Percentiles rank a stretch among this genome's conserved stretches.
phyloP scores from a whole-genome alignment of 1,140 invertebrate genomes.

The Triops cancriformis region DNA sequence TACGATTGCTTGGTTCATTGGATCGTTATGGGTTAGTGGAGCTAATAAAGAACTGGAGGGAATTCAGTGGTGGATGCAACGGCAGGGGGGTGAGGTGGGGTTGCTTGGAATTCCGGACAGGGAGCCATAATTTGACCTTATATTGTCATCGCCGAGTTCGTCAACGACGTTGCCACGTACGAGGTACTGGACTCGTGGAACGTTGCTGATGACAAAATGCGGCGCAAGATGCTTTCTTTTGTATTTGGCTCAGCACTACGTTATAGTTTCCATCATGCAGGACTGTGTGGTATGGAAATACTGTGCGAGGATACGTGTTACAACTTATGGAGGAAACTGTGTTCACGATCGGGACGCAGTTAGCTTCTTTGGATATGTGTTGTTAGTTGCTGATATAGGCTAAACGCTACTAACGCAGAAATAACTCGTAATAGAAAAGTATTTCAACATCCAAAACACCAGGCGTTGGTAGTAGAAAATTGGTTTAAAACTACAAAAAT shows the following conservation, averaged over 20 bases:
- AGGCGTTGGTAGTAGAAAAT: no score
- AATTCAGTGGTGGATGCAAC: background rate
- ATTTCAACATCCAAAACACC: no score
- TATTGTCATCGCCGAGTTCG: background rate
- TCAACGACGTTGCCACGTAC: background rate
- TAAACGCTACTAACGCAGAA: no score
- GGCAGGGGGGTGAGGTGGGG: background rate
- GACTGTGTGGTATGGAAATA: no score
- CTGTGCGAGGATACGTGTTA: no score
- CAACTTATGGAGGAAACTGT: no score
- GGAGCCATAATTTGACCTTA: conserved; percentile 3
- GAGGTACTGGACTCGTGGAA: background rate
- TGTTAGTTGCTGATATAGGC: no score
- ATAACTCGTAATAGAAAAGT: no score
- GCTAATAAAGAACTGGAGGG: background rate
- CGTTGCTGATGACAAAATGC: background rate
- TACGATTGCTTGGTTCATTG: background rate
- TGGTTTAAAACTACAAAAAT: no score
- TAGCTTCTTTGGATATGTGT: no score
- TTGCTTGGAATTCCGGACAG: background rate
- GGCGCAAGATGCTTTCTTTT: background rate
- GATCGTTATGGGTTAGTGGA: background rate
- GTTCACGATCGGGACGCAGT: no score
- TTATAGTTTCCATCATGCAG: background rate
- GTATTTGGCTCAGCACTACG: background rate